Conservation (phyloP, 2,888 invertebrate species). For the Polyploca ridens region DNA sequence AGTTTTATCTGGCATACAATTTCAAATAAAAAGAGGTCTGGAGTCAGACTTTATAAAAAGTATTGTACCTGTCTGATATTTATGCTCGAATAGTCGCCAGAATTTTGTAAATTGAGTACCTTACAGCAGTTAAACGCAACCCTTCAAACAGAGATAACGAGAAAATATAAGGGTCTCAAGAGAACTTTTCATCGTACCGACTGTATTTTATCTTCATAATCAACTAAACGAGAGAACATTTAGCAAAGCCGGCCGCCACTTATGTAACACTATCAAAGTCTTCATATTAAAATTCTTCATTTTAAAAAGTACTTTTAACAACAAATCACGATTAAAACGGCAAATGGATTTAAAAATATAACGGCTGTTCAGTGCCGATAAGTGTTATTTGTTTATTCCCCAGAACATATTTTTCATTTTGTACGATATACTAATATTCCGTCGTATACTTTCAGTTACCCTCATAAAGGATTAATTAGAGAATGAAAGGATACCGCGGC, state of each 20-base stretch:
- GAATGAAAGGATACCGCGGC: conserved; percentile 28
- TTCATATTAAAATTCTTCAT: no score
- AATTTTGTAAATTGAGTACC: background rate
- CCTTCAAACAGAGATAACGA: conserved; percentile 23
- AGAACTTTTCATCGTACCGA: conserved; percentile 22
- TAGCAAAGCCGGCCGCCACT: conserved; percentile 22
- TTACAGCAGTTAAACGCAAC: background rate
- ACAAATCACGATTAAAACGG: background rate
- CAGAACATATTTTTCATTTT: background rate
- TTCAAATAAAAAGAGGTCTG: background rate
- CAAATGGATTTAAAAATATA: background rate
- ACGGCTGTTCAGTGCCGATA: background rate
- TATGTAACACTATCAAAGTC: conserved; percentile 1
- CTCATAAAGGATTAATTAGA: conserved; percentile 18
- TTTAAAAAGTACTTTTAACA: background rate
- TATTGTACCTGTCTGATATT: no score
- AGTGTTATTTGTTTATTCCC: background rate
- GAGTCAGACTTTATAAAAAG: background rate
- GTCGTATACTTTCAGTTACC: background rate
- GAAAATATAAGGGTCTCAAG: conserved; percentile 14
- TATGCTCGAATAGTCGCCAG: background rate
- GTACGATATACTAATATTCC: background rate
- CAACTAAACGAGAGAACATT: conserved; percentile 25
- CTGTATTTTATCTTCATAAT: conserved; percentile 31
- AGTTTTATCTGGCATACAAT: background rate